A percentile compares a stretch with the other conserved stretches of the same genome.
Conservation (phyloP, 2,113 vertebrate genomes). For the Glaucidium brasilianum region DNA sequence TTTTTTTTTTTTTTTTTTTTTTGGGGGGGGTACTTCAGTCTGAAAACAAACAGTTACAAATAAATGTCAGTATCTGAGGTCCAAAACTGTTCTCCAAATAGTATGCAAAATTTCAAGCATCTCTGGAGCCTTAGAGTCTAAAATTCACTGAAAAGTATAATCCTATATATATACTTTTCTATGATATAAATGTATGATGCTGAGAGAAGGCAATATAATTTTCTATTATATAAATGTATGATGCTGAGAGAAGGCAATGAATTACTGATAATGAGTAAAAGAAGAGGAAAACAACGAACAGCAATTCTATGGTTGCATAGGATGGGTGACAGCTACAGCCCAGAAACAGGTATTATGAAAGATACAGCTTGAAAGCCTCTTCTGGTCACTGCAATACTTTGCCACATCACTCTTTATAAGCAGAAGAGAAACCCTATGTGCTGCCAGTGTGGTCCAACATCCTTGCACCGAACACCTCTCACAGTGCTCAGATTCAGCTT, state of each 20-base stretch:
- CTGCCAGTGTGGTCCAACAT: neutral
- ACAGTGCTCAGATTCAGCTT: neutral
- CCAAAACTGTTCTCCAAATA: neutral
- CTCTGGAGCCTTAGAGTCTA: neutral
- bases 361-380: neutral
- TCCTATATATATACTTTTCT: neutral
- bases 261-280: neutral
- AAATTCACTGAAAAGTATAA: neutral
- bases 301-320: neutral
- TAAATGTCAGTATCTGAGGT: neutral
- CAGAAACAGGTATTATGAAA: fast-evolving
- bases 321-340: neutral
- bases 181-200: neutral
- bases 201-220: neutral
- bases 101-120: neutral
- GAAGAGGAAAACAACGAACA: neutral
- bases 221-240: no score
- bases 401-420: neutral
- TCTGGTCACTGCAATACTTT: neutral
- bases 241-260: neutral
- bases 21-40: fast-evolving
- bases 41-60: neutral
- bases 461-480: neutral
- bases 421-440: neutral
- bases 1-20: no score